phyloP scores from a whole-genome alignment of 2,113 vertebrate species.

The Larimichthys crocea region DNA sequence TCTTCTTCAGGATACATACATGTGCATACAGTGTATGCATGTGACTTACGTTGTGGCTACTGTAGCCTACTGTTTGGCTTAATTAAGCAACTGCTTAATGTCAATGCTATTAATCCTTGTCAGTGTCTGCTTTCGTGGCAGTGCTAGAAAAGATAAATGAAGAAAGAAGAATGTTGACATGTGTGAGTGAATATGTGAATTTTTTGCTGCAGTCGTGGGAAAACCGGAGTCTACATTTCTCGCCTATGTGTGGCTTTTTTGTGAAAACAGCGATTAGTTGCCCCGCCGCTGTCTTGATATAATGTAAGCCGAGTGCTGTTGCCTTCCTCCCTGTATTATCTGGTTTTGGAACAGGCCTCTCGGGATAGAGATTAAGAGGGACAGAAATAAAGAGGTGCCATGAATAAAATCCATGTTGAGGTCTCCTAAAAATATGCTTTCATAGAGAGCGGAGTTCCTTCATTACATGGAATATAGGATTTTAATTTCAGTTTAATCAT shows the following conservation, averaged over 20 bases:
- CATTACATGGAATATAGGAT: not conserved
- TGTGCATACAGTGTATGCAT: not conserved
- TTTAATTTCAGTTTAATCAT: not conserved
- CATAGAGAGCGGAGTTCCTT: not conserved
- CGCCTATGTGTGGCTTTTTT: not conserved
- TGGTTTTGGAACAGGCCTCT: conserved; percentile 55
- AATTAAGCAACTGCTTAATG: conserved; percentile 6
- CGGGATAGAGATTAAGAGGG: conserved; percentile 47
- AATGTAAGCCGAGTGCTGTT: conserved; percentile 27
- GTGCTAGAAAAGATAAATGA: conserved; percentile 1
- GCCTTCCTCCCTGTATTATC: conserved; percentile 36
- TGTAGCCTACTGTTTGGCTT: not conserved
- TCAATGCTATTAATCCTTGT: conserved; percentile 23
- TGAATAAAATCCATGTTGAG: conserved; percentile 32
- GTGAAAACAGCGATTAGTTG: conserved; percentile 18
- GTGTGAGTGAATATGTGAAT: not conserved
- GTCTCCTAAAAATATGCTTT: not conserved
- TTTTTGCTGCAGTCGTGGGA: no score
- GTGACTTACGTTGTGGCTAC: not conserved
- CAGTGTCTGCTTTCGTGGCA: not conserved
- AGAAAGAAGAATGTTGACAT: conserved; percentile 4
- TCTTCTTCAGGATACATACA: not conserved
- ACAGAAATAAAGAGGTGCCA: conserved; percentile 33
- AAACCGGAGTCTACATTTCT: not conserved
- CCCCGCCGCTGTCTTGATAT: conserved; percentile 7